Evolutionary conservation across 2,797 vertebrate genomes (phyloP).

Genomic region (Myoxocephalus aenaeus): DNA sequence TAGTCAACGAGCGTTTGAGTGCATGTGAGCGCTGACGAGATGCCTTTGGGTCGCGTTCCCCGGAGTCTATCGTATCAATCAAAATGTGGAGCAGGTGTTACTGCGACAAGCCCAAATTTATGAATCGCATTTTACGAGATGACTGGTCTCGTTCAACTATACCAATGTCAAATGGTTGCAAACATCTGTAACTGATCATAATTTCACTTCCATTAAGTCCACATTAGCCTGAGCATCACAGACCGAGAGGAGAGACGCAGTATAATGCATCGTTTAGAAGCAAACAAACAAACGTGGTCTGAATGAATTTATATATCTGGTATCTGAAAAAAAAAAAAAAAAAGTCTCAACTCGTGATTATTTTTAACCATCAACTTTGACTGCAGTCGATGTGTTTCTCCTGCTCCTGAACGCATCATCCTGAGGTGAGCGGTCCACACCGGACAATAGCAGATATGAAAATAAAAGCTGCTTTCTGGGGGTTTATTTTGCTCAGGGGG

Average conservation of each 20-base stretch:
- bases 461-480: constrained; percentile 60
- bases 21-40: not conserved
- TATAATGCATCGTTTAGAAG: constrained; percentile 56
- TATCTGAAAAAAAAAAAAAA: constrained; percentile 21
- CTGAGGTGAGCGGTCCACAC: constrained; percentile 34
- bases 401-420: constrained; percentile 3
- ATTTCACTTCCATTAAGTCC: constrained; percentile 70
- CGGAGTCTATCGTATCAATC: constrained; percentile 40
- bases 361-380: constrained; percentile 17
- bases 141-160: constrained; percentile 53
- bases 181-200: constrained; percentile 71
- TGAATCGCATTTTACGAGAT: constrained; percentile 59
- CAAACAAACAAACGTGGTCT: constrained; percentile 41
- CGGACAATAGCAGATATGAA: constrained; percentile 34
- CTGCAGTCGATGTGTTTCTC: constrained; percentile 4
- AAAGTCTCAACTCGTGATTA: not conserved
- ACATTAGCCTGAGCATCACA: constrained; percentile 60
- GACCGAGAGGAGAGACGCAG: constrained; percentile 29
- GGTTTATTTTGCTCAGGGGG: constrained; percentile 61
- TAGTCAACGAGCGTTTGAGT: not conserved
- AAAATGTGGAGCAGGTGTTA: constrained; percentile 64
- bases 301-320: constrained; percentile 33
- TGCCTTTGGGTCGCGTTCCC: constrained; percentile 28
- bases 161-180: constrained; percentile 61
- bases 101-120: constrained; percentile 51